Evolutionary conservation across 2,113 vertebrate genomes (phyloP).

Genomic region (Phoxinus phoxinus): DNA sequence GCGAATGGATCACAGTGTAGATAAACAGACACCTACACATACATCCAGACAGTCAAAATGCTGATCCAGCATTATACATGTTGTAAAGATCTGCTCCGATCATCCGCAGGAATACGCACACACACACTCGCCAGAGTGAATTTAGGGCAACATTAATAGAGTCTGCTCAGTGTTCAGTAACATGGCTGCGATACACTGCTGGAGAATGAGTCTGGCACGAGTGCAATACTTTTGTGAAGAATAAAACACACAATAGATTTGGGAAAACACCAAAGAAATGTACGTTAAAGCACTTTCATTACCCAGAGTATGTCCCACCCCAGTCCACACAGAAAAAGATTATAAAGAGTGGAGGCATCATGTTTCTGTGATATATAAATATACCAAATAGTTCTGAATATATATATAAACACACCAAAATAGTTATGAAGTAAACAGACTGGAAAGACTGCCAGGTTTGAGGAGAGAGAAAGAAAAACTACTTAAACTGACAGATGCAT

Average conservation of each 20-base stretch:
- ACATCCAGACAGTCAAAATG: conserved; percentile 33
- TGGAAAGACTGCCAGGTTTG: background rate
- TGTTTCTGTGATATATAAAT: background rate
- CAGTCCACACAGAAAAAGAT: background rate
- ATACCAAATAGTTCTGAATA: background rate
- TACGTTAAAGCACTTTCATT: background rate
- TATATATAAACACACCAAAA: background rate
- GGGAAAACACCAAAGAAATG: background rate
- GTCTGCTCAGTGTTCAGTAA: background rate
- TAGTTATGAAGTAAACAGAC: background rate
- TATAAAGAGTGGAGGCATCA: conserved; percentile 4
- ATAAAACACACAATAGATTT: conserved; percentile 4
- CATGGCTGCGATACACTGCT: background rate
- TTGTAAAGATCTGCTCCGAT: background rate
- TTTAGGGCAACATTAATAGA: conserved; percentile 11
- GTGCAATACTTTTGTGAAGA: background rate
- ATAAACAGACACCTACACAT: conserved; percentile 56
- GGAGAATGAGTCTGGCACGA: conserved; percentile 14
- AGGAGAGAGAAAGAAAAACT: background rate
- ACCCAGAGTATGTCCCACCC: conserved; percentile 20
- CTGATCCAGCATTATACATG: conserved; percentile 43
- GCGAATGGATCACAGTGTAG: conserved; percentile 82
- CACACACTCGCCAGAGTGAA: conserved; percentile 15
- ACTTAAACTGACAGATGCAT: background rate
- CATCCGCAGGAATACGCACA: background rate